A percentile compares a stretch with the other conserved stretches of the same genome.
phyloP scores from a whole-genome alignment of 2,888 invertebrate species.

The Drosophila anomalipes region DNA sequence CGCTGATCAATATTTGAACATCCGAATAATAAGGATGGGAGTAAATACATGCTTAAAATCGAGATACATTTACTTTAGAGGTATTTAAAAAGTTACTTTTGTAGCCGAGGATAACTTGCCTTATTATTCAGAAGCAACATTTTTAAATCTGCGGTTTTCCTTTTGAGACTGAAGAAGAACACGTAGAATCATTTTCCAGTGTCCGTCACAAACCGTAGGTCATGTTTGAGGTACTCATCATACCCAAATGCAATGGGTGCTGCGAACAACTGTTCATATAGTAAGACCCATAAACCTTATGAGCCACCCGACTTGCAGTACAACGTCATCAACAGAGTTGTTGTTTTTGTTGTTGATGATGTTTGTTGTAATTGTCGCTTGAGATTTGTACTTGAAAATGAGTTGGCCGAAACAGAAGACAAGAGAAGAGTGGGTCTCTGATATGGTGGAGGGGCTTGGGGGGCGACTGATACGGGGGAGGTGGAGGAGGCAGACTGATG shows the following conservation, averaged over 20 bases:
- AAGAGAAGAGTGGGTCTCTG: not conserved
- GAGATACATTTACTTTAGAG: too few species aligned
- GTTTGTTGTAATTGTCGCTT: conserved; percentile 36
- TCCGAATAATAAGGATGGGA: not conserved
- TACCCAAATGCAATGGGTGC: not conserved
- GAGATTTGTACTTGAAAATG: conserved; percentile 75
- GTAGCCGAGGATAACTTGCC: not conserved
- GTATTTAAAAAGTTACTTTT: not conserved
- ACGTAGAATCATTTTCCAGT: not conserved
- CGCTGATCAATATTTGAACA: not conserved
- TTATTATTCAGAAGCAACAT: not conserved
- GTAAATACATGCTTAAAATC: not conserved
- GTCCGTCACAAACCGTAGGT: too few species aligned
- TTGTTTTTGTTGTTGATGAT: not conserved
- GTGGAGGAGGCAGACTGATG: conserved; percentile 46
- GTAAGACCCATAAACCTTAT: conserved; percentile 35
- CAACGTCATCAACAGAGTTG: conserved; percentile 37
- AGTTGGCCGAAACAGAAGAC: conserved; percentile 56
- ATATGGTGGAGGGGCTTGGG: not conserved
- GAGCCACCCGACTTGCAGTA: conserved; percentile 20
- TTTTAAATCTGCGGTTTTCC: not conserved
- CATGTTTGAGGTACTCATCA: not conserved
- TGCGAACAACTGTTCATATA: conserved; percentile 6
- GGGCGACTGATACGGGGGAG: conserved; percentile 34
- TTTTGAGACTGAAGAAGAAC: not conserved